Conservation (phyloP, 2,797 vertebrate genomes). For the Cryptoblepharus egeriae region DNA sequence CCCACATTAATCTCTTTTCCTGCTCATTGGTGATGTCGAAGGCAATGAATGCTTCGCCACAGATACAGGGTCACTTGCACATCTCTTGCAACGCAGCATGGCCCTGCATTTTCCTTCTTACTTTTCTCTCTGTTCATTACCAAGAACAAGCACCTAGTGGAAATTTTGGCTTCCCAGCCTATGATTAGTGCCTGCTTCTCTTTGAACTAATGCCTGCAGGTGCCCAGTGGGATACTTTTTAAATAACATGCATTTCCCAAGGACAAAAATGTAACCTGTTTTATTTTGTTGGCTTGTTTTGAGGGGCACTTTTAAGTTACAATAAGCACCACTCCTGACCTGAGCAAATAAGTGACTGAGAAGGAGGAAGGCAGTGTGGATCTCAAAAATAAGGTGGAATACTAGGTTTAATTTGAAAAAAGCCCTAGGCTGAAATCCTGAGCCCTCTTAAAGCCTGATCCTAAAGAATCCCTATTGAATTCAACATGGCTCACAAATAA, state of each 20-base stretch:
- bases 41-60: neutral
- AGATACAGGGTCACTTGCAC: neutral
- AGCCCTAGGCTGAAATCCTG: neutral
- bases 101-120: neutral
- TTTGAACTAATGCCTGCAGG: neutral
- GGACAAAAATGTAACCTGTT: constrained; percentile 52
- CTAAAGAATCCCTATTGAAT: neutral
- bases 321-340: neutral
- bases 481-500: neutral
- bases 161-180: constrained; percentile 23
- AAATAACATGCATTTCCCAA: constrained; percentile 37
- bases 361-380: neutral
- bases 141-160: neutral
- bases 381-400: neutral
- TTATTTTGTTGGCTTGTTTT: constrained; percentile 30
- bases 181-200: neutral
- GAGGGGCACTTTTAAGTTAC: constrained; percentile 7
- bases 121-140: neutral
- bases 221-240: constrained; percentile 27
- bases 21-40: constrained; percentile 37
- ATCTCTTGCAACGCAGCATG: accelerated
- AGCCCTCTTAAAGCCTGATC: neutral
- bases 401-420: neutral
- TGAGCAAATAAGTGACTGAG: neutral
- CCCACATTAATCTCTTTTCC: neutral